These are phyloP conservation scores for Notothenia rossii DNA, from an alignment of 2,113 vertebrate genomes.

Conservation along the genomic window DNA sequence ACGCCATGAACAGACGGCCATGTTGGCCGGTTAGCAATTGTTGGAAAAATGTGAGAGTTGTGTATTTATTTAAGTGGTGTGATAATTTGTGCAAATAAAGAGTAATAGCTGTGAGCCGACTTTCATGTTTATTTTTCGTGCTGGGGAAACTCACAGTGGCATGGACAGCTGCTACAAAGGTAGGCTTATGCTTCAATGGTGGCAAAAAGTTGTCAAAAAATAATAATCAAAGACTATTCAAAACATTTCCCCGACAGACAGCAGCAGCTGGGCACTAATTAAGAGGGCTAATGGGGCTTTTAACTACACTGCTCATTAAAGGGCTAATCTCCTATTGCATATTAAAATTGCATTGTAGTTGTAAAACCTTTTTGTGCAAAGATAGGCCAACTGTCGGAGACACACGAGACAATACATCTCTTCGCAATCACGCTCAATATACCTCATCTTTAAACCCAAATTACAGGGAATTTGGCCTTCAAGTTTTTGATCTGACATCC, in stretches of 20 bases:
- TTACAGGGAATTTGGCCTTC: slow-evolving; percentile 32
- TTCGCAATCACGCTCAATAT: not conserved
- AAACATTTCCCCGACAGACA: slow-evolving; percentile 1
- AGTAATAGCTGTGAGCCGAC: too few species aligned
- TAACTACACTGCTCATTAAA: slow-evolving; percentile 51
- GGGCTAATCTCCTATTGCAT: slow-evolving; percentile 23
- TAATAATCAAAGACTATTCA: not conserved
- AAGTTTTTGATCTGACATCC: slow-evolving; percentile 39
- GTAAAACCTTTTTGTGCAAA: slow-evolving; percentile 27
- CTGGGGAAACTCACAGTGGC: too few species aligned
- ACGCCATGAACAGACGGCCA: too few species aligned
- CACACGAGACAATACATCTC: slow-evolving; percentile 2
- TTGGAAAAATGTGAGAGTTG: too few species aligned
- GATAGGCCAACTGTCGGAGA: slow-evolving; percentile 2
- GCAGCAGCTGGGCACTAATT: slow-evolving; percentile 48
- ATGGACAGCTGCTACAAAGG: too few species aligned
- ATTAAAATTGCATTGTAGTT: slow-evolving; percentile 36
- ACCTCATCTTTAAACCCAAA: slow-evolving; percentile 31
- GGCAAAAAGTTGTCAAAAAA: slow-evolving; percentile 11
- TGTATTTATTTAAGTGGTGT: too few species aligned
- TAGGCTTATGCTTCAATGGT: not conserved
- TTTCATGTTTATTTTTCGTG: too few species aligned
- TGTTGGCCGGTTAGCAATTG: too few species aligned
- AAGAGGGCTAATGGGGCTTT: slow-evolving; percentile 43
- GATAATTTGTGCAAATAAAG: too few species aligned